Evolutionary conservation across 2,888 invertebrate genomes (phyloP), one percentile per base, ranked within the genome.

Genomic region (Cephus nigrinus): DNA sequence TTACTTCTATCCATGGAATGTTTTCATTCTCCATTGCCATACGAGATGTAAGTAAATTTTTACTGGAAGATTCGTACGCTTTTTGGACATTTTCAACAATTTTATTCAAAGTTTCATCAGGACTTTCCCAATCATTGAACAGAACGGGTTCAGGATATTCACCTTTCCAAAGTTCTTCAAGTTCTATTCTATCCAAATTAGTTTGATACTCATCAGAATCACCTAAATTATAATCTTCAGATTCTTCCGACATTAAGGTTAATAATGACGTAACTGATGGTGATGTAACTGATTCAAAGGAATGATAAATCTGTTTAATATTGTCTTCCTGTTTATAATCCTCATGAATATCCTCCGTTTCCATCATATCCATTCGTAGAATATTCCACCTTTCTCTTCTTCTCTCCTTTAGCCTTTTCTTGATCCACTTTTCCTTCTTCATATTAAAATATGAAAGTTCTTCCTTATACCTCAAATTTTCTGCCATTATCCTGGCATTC

Each of bases 111-210:
- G 91, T 93, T 72, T 92, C 92, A 23, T 93, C 92, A n/a, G 90
- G 76, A 73, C 92, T 92, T 87, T 94, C 93, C 92, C 93, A 93
- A 79, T 91, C 90, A 71, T 85, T 91, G 79, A 90, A 85, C 83
- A 93, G 92, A 4, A 90, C 81, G 0, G 94, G 94, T 84, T 92
- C 92, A 0, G 93, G 94, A 85, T 92, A 86, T 83, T 89, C 89
- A 76, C 84, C 83, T 31, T 86, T 83, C 55, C 92, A 82, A 32
- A 87, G 82, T 76, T 87, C 91, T 84, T 90, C 92, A 23, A 93
- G 86, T 72, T 92, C 91, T 86, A 89, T 11, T 35, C 74, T 71
- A 15, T 72, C 77, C 12, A 91, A n/a, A 69, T 68, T 69, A 36
- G 55, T 73, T 76, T 76, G 75, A 32, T 68, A 15, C 32, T 79